phyloP scores from a whole-genome alignment of 1,140 invertebrate species.

The Zaprionus nigranus region DNA sequence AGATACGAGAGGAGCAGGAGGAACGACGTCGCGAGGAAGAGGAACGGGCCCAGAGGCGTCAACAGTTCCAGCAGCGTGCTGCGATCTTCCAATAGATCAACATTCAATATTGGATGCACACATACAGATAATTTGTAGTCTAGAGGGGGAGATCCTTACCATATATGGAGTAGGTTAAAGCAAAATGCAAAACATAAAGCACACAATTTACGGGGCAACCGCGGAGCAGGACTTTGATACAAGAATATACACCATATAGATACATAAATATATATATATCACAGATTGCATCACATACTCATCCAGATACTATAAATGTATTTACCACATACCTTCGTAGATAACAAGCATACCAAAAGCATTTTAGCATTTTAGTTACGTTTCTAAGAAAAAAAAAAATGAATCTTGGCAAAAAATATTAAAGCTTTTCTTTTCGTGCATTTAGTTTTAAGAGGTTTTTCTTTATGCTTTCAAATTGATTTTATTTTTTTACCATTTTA shows the following conservation, averaged over 20 bases:
- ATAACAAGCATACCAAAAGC: conserved; percentile 77
- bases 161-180: conserved; percentile 73
- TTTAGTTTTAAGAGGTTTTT: conserved; percentile 33
- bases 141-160: conserved; percentile 60
- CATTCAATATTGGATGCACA: conserved; percentile 1
- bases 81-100: conserved; percentile 88
- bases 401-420: neutral
- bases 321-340: conserved; percentile 6
- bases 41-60: conserved; percentile 90
- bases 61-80: conserved; percentile 93
- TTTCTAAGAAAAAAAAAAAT: conserved; percentile 42
- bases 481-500: conserved; percentile 26
- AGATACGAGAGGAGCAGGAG: conserved; percentile 94
- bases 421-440: conserved; percentile 9
- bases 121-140: conserved; percentile 53
- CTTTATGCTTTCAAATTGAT: conserved; percentile 26
- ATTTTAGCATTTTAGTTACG: conserved; percentile 48
- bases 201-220: conserved; percentile 13
- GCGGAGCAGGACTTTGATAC: conserved; percentile 60
- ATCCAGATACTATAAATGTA: conserved; percentile 41
- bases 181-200: conserved; percentile 48
- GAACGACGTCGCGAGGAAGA: conserved; percentile 91
- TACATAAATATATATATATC: conserved; percentile 39
- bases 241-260: conserved; percentile 45
- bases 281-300: conserved; percentile 34